phyloP scores from a whole-genome alignment of 2,888 invertebrate species.

The Glaucopsyche alexis region DNA sequence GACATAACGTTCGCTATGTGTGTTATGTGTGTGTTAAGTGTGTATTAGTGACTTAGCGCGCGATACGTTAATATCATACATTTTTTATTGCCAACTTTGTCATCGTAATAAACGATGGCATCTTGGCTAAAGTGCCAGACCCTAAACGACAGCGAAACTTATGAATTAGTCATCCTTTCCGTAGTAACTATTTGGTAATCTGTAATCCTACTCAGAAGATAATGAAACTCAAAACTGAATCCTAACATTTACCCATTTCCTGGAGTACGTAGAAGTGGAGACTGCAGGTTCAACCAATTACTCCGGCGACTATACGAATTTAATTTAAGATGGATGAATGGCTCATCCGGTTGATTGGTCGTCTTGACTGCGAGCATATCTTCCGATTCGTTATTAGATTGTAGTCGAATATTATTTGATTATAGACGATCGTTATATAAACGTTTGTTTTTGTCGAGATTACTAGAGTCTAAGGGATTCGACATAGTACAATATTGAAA shows the following conservation, averaged over 20 bases:
- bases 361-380: constrained; percentile 9
- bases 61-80: too few species aligned
- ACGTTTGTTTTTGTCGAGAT: neutral
- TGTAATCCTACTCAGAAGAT: constrained; percentile 9
- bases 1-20: too few species aligned
- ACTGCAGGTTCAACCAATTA: neutral
- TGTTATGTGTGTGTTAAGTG: too few species aligned
- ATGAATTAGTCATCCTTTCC: neutral
- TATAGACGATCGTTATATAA: neutral
- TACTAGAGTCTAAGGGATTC: neutral
- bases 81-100: too few species aligned
- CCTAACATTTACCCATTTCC: neutral
- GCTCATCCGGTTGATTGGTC: constrained; percentile 7
- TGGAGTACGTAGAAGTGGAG: neutral
- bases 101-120: too few species aligned
- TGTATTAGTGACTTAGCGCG: too few species aligned
- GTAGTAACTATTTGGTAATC: too few species aligned
- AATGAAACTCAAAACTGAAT: neutral
- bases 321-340: neutral
- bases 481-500: too few species aligned
- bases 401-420: neutral
- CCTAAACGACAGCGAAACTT: neutral
- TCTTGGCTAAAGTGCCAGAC: too few species aligned
- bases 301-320: neutral
- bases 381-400: neutral